A percentile compares a stretch with the other conserved stretches of the same genome.
Conservation (phyloP, 2,888 invertebrate genomes). For the Osedax frankpressi region DNA sequence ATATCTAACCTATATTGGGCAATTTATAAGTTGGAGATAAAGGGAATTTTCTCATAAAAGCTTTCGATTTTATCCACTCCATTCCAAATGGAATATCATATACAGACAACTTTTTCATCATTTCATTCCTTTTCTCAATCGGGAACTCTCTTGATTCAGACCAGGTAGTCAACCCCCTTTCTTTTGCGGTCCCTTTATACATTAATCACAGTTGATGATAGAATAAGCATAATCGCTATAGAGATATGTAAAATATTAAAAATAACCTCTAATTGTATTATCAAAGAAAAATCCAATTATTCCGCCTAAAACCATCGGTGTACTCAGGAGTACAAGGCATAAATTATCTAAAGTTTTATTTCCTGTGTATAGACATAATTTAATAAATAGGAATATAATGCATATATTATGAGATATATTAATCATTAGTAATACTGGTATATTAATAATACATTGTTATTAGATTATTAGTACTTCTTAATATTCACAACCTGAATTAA, state of each 20-base stretch:
- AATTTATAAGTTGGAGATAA: conserved; percentile 14
- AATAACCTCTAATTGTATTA: conserved; percentile 42
- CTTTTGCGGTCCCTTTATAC: conserved; percentile 23
- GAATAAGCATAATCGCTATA: not conserved
- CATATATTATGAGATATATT: too few relatives aligned
- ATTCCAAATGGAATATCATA: conserved; percentile 25
- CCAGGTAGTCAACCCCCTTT: conserved; percentile 24
- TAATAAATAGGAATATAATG: not conserved
- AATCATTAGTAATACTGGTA: too few relatives aligned
- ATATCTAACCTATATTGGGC: too few relatives aligned
- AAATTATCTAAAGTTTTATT: conserved; percentile 22
- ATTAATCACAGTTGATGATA: not conserved
- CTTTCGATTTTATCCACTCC: conserved; percentile 12
- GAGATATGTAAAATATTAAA: not conserved
- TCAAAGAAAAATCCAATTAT: conserved; percentile 46
- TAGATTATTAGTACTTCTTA: too few relatives aligned
- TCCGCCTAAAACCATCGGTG: conserved; percentile 47
- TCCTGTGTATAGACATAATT: conserved; percentile 18
- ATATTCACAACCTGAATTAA: conserved; percentile 32
- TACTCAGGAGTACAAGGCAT: conserved; percentile 36
- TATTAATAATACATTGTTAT: too few relatives aligned
- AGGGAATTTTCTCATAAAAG: conserved; percentile 1
- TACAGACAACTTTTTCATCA: conserved; percentile 18
- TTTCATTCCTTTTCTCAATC: conserved; percentile 9
- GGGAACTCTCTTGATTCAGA: conserved; percentile 16